Evolutionary conservation across 2,797 vertebrate species (phyloP), one percentile per base, ranked within the genome.

Genomic region (Scyliorhinus canicula): DNA sequence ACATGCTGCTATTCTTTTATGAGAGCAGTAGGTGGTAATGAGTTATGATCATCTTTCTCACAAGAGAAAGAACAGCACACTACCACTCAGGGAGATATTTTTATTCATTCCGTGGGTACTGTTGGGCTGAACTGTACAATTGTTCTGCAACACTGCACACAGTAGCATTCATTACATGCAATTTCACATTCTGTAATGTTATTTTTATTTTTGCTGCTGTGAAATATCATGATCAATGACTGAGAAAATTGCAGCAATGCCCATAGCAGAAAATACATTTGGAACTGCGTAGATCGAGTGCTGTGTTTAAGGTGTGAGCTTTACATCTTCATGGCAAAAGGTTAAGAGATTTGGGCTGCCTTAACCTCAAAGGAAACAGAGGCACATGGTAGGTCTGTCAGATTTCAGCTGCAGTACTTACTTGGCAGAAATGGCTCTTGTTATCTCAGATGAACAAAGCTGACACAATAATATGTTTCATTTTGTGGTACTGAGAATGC

Each of bases 151-250:
- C 28, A 74, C 16, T 94, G 93, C 93, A 94, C 93, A 94, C 47
- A 55, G 50, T 74, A 71, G 67, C 65, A 94, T 94, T 47, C 93
- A 94, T 94, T 94, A 94, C 28, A 94, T 74, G 65, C 74, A n/a
- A 71, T 52, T 94, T 94, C 93, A 74, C 67, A 94, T 94, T 74
- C 67, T 74, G 28, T 94, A 55, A 94, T 74, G 67, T 35, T 94
- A 26, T 74, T 94, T 93, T 94, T 74, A 94, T 94, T 94, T 94
- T 74, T 94, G 93, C 67, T 74, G 65, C 65, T 94, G 67, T 94
- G 93, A 69, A 94, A 94, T 94, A 94, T 74, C 50, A 28, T 47
- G 28, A 94, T 94, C 93, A 94, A 52, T 69, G 67, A 94, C 50
- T 71, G 47, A 94, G 93, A 94, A 94, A 94, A 94, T 94, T 94